A percentile compares a stretch with the other conserved stretches of the same genome.
Conservation (phyloP, 2,113 vertebrate species). For the Turnix velox region DNA sequence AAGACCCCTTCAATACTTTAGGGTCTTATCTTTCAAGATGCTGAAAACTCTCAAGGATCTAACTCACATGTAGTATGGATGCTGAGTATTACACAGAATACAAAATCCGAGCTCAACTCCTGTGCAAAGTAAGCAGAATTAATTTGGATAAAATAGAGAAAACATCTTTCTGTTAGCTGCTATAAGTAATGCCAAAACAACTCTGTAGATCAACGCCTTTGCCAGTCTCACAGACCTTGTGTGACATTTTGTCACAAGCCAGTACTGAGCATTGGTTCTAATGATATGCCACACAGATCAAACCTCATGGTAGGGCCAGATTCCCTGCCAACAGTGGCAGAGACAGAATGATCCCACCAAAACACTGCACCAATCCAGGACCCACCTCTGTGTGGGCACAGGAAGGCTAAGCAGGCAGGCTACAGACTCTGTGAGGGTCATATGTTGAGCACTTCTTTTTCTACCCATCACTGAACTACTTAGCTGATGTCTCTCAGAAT, state of each 20-base stretch:
- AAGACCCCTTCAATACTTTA: not conserved
- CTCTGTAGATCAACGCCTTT: not conserved
- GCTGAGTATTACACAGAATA: not conserved
- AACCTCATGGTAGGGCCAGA: rapidly evolving
- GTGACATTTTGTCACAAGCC: not conserved
- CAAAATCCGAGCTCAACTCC: not conserved
- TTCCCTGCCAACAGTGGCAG: not conserved
- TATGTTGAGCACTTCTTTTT: not conserved
- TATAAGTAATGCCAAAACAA: not conserved
- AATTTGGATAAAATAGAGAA: not conserved
- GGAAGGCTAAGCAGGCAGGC: not conserved
- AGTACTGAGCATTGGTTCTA: not conserved
- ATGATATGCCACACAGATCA: too few relatives aligned
- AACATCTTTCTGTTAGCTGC: not conserved
- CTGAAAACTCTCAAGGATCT: not conserved
- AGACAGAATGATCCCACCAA: rapidly evolving
- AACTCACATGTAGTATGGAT: not conserved
- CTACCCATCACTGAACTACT: not conserved
- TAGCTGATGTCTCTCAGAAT: not conserved
- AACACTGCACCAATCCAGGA: not conserved
- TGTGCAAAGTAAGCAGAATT: not conserved
- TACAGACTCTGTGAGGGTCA: not conserved
- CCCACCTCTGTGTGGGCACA: not conserved
- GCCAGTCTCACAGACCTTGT: not conserved
- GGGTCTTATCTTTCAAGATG: not conserved